Evolutionary conservation across 2,797 vertebrate genomes (phyloP).

Genomic region (Alcedo atthis): DNA sequence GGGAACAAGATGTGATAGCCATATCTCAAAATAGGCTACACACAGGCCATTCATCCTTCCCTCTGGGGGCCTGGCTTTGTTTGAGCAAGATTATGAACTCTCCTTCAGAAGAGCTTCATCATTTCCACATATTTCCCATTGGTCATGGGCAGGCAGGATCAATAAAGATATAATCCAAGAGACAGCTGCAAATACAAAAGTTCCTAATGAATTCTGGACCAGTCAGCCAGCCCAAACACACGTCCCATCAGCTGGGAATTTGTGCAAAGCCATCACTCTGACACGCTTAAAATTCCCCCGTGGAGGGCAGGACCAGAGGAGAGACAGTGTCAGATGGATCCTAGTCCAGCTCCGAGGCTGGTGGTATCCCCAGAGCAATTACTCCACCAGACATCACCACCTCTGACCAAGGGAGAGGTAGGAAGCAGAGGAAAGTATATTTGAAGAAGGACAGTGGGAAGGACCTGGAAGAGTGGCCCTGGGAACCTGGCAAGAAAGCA

Average conservation of each 20-base stretch:
- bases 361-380: neutral
- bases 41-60: constrained; percentile 60
- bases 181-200: constrained; percentile 72
- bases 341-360: neutral
- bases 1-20: constrained; percentile 62
- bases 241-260: constrained; percentile 56
- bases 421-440: neutral
- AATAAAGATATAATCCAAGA: constrained; percentile 76
- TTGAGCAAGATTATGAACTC: constrained; percentile 77
- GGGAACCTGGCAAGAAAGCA: neutral
- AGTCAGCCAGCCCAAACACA: constrained; percentile 50
- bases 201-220: constrained; percentile 74
- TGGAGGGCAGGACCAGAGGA: constrained; percentile 29
- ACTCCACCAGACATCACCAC: neutral
- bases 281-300: constrained; percentile 44
- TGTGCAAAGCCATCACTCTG: constrained; percentile 36
- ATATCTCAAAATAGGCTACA: constrained; percentile 63
- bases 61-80: constrained; percentile 55
- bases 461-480: neutral
- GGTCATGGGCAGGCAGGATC: constrained; percentile 73
- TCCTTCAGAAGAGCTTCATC: constrained; percentile 70
- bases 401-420: neutral
- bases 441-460: neutral
- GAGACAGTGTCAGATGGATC: neutral
- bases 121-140: constrained; percentile 73